Evolutionary conservation across 2,888 invertebrate genomes (phyloP), one percentile per base, ranked within the genome.

Genomic region (Antheraea assamensis): DNA sequence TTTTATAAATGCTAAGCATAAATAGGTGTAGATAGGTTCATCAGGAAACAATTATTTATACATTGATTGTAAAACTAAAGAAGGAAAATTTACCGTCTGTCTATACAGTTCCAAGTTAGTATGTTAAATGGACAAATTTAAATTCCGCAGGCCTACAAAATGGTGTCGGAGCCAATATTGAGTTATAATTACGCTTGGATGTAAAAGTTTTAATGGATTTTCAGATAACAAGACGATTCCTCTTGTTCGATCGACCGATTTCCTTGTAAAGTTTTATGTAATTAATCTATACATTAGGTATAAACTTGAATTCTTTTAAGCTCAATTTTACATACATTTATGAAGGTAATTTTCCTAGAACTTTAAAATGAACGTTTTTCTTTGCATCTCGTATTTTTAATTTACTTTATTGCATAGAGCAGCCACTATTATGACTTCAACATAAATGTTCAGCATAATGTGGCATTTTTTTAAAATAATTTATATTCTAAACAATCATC

Each of bases 181-280:
- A 90, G 89, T 88, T 88, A 88, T 88, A 89, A 92, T 91, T 88
- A 89, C 85, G 82, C 83, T 17, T 75, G 78, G 77, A 80, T 82
- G 85, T 82, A 77, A 81, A 90, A 91, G 84, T 92, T 92, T 90
- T 88, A 92, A 92, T 91, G 91, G 89, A 86, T 87, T 84, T 76
- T 71, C 76, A 84, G 92, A 91, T 91, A 91, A 89, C 83, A 82
- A 80, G 71, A 71, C 76, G 75, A 74, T 75, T 76, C 76, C 75
- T 76, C 74, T 76, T 79, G 75, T 79, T 78, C 78, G 78, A 81
- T 82, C 73, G 47, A 30, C n/a, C 66, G 47, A 49, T 66, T 72
- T 70, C 21, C 17, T n/a, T 70, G 61, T 70, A 55, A 70, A 70
- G 42, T 58, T 70, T 70, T 58, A 55, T 58, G 55, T 42, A 42